Evolutionary conservation across 1,140 invertebrate genomes (phyloP), one percentile per base, ranked within the genome.

Genomic region (Linepithema humile): DNA sequence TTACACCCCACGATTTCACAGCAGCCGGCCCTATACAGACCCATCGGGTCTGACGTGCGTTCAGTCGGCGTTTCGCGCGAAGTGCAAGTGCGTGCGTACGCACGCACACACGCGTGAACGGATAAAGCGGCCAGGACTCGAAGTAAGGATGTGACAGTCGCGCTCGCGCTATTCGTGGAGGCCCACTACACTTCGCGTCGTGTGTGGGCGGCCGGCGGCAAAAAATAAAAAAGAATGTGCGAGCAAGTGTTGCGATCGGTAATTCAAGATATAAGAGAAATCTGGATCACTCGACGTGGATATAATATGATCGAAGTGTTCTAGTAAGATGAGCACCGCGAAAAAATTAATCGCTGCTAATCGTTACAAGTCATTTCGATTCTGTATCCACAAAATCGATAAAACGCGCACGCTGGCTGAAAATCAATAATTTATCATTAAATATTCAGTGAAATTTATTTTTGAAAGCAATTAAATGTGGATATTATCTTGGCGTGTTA

Each of bases 1-100:
- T 43, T 43, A 26, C 64, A 55, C 75, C 64, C 64, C 35, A n/a
- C 35, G 75, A 69, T 80, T 80, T 80, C 45, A 48, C 48, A 40
- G 62, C 75, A 48, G 48, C n/a, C 48, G 75, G 64, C 17, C 65
- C 65, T 29, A 48, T 38, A 69, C 65, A 7, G 64, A 45, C 48
- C 75, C 35, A 29, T n/a, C 35, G 55, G 75, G 38, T 40, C 48
- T 45, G 45, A 65, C 35, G 23, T 15, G 45, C 40, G 26, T 29
- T 80, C 75, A 80, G 75, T 80, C 75, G 48, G 62, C 35, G 23
- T 80, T 55, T 80, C 75, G 75, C 64, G 64, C 64, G 35, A 69
- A 55, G 75, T 48, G 62, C 75, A 55, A 78, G 35, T 77, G 59
- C 57, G 57, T 26, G 45, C 75, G 74, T 20, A 74, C 12, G 23